Percentiles rank a stretch among this genome's conserved stretches.
These are phyloP conservation scores for Chrysolina americana DNA, from an alignment of 2,888 invertebrate species.

Conservation along the genomic window DNA sequence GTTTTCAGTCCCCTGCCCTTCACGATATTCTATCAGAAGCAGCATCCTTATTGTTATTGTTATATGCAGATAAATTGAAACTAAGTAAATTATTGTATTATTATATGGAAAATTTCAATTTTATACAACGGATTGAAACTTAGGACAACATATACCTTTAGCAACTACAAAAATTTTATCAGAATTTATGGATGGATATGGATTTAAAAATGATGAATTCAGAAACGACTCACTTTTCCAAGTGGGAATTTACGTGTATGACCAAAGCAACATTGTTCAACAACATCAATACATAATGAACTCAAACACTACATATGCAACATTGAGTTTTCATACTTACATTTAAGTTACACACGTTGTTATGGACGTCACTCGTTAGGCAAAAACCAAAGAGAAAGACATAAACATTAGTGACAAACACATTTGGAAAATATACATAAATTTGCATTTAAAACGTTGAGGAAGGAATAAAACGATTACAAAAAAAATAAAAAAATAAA, in stretches of 20 bases:
- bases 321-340: constrained; percentile 67
- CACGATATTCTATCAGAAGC: too few species aligned
- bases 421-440: constrained; percentile 38
- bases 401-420: constrained; percentile 62
- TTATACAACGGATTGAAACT: too few species aligned
- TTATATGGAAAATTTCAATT: too few species aligned
- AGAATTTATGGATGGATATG: not conserved
- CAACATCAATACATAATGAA: constrained; percentile 46
- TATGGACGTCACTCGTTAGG: constrained; percentile 71
- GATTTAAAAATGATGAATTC: not conserved
- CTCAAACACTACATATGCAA: constrained; percentile 54
- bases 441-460: not conserved
- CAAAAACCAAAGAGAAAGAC: constrained; percentile 72
- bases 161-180: not conserved
- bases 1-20: too few species aligned
- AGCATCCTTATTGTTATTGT: too few species aligned
- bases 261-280: not conserved
- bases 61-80: too few species aligned
- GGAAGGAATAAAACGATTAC: not conserved
- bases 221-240: not conserved
- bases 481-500: constrained; percentile 8
- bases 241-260: not conserved
- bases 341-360: constrained; percentile 67
- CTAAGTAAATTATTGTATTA: too few species aligned
- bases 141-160: too few species aligned